Evolutionary conservation across 2,113 vertebrate genomes (phyloP).

Genomic region (Guaruba guarouba): DNA sequence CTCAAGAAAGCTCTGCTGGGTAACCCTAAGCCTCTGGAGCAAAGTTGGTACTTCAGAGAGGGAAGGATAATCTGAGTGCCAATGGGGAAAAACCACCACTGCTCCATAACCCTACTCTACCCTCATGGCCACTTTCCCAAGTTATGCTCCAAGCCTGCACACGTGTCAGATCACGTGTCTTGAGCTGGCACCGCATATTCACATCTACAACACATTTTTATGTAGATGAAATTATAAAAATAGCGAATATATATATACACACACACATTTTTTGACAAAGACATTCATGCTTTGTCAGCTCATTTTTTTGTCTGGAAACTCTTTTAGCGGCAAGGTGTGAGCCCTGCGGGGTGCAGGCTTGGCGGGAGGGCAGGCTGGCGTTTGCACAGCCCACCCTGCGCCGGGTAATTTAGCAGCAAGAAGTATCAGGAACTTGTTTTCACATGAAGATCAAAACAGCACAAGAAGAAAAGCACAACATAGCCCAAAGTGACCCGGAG

Average conservation of each 20-base stretch:
- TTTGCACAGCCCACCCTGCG: neutral
- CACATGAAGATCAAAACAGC: conserved; percentile 52
- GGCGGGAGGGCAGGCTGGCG: neutral
- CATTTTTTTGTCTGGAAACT: neutral
- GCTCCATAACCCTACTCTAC: accelerated
- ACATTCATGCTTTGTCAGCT: neutral
- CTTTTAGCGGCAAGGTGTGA: neutral
- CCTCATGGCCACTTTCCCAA: neutral
- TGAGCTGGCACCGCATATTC: neutral
- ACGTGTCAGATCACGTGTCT: accelerated
- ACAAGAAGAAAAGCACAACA: conserved; percentile 48
- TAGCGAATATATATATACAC: neutral
- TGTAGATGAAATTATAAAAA: conserved; percentile 22
- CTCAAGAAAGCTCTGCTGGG: neutral
- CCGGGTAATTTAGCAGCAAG: neutral
- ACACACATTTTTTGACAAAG: neutral
- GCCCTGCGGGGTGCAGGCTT: neutral
- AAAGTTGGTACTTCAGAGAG: neutral
- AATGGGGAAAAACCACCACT: accelerated
- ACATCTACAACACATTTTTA: neutral
- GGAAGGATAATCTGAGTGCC: neutral
- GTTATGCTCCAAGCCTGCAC: neutral
- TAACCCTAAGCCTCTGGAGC: accelerated
- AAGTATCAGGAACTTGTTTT: conserved; percentile 40
- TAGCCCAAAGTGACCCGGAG: conserved; percentile 41